Conservation (phyloP, 2,113 vertebrate species). For the Xiphophorus couchianus region DNA sequence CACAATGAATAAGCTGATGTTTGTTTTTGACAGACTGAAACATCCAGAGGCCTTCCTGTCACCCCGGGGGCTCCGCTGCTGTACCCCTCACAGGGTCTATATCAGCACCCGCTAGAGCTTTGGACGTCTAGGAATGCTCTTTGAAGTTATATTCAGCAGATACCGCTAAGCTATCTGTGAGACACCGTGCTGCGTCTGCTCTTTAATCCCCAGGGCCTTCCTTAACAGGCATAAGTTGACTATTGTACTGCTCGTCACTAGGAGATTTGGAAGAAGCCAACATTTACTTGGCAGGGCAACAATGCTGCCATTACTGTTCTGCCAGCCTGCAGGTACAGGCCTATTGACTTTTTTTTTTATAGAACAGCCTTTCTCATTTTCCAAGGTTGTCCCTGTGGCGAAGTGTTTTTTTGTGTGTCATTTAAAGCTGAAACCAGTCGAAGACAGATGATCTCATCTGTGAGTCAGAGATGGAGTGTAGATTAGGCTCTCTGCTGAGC, state of each 20-base stretch:
- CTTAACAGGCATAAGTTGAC: conserved; percentile 59
- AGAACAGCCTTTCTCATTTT: conserved; percentile 34
- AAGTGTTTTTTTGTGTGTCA: conserved; percentile 32
- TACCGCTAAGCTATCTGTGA: conserved; percentile 64
- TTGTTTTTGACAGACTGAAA: conserved; percentile 53
- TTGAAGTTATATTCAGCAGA: conserved; percentile 77
- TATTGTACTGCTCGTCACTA: conserved; percentile 63
- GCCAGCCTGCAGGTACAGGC: conserved; percentile 39
- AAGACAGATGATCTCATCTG: conserved; percentile 58
- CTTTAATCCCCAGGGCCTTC: conserved; percentile 49
- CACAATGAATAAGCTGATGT: background rate
- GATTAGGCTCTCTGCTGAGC: conserved; percentile 41
- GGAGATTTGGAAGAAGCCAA: conserved; percentile 58
- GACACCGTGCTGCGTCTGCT: conserved; percentile 59
- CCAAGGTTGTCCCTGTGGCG: conserved; percentile 29
- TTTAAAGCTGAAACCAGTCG: conserved; percentile 40
- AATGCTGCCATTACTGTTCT: conserved; percentile 43
- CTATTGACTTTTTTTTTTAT: conserved; percentile 31
- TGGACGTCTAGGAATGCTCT: conserved; percentile 68
- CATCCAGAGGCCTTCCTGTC: conserved; percentile 54
- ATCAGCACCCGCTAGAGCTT: conserved; percentile 56
- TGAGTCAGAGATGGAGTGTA: conserved; percentile 51
- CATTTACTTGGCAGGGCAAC: conserved; percentile 54
- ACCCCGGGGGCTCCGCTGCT: conserved; percentile 24
- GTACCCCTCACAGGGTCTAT: conserved; percentile 37